Percentiles rank a stretch among this genome's conserved stretches.
Conservation (phyloP, 1,140 invertebrate genomes). For the Drosophila murphyi region DNA sequence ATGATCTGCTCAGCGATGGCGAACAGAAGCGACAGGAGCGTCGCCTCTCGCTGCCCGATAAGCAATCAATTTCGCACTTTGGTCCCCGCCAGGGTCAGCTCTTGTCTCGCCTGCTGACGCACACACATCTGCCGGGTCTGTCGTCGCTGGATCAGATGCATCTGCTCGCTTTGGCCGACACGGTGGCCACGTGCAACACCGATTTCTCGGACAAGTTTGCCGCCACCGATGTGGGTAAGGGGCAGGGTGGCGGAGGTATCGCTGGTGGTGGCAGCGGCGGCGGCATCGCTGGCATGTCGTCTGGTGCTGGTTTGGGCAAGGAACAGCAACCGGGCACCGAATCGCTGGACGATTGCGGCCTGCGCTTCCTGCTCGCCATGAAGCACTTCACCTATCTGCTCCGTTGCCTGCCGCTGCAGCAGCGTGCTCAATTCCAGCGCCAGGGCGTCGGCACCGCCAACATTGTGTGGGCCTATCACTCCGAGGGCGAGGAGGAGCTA, state of each 20-base stretch:
- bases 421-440: slow-evolving; percentile 94
- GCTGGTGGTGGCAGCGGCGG: slow-evolving; percentile 55
- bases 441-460: slow-evolving; percentile 96
- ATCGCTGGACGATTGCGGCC: slow-evolving; percentile 98
- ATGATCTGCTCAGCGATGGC: slow-evolving; percentile 90
- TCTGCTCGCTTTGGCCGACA: slow-evolving; percentile 97
- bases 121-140: slow-evolving; percentile 97
- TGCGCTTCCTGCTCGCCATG: slow-evolving; percentile 98
- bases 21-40: slow-evolving; percentile 87
- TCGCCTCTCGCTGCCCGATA: slow-evolving; percentile 88
- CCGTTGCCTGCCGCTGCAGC: slow-evolving; percentile 94
- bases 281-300: slow-evolving; percentile 85
- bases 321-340: slow-evolving; percentile 89
- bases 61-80: slow-evolving; percentile 91
- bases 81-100: slow-evolving; percentile 91
- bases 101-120: slow-evolving; percentile 95
- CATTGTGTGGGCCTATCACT: slow-evolving; percentile 99
- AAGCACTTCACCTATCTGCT: slow-evolving; percentile 98
- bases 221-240: slow-evolving; percentile 90
- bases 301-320: background rate
- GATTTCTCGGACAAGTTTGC: slow-evolving; percentile 94
- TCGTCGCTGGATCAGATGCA: slow-evolving; percentile 99
- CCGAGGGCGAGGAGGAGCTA: slow-evolving; percentile 98
- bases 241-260: slow-evolving; percentile 83
- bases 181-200: slow-evolving; percentile 96